Conservation (phyloP, 1,140 invertebrate genomes). For the Bombus waltoni region DNA sequence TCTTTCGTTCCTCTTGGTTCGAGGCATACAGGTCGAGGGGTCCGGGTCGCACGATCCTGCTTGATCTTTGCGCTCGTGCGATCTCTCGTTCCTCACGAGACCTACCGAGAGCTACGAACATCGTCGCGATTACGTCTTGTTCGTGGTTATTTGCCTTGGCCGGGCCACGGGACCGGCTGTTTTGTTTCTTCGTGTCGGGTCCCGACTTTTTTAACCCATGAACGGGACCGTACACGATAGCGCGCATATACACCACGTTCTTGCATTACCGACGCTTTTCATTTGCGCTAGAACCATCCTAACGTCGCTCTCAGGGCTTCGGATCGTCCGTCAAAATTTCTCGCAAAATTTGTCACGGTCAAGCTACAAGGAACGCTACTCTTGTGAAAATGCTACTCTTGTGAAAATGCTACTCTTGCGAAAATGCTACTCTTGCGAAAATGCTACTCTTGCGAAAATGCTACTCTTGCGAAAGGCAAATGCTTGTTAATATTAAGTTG, state of each 20-base stretch:
- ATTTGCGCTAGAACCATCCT: neutral
- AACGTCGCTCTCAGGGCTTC: too few species aligned
- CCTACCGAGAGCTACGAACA: constrained; percentile 76
- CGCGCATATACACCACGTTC: neutral
- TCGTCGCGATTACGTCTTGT: constrained; percentile 63
- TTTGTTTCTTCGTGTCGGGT: neutral
- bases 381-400: too few species aligned
- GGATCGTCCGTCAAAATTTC: too few species aligned
- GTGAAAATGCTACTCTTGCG: too few species aligned
- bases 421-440: too few species aligned
- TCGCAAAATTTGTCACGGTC: neutral
- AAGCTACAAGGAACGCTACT: too few species aligned
- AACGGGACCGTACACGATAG: neutral
- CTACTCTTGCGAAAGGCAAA: too few species aligned
- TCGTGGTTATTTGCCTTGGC: constrained; percentile 25
- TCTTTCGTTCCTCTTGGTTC: constrained; percentile 58
- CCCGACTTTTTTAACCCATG: neutral
- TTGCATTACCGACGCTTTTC: neutral
- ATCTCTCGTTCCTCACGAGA: constrained; percentile 76
- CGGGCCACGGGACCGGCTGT: neutral
- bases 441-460: too few species aligned
- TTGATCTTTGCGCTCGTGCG: constrained; percentile 83
- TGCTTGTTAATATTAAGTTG: too few species aligned
- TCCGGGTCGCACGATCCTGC: constrained; percentile 82
- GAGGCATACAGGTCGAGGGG: constrained; percentile 78